Base-by-base conservation (phyloP, 2,797 vertebrate genomes). In the Phyllotis vaccarum region DNA sequence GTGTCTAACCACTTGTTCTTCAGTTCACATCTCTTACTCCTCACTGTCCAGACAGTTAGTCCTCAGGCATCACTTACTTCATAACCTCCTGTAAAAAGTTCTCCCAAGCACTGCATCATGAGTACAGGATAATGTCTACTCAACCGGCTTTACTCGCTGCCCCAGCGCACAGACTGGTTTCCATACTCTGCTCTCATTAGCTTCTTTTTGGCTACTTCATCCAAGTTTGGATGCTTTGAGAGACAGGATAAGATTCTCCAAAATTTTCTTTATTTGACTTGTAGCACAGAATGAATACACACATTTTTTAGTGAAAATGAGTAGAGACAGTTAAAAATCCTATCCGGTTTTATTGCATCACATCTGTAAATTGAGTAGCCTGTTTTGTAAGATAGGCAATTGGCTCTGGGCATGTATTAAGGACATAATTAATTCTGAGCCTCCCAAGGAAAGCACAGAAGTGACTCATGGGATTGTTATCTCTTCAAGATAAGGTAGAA, bases 371-470 rank as follows among this genome's bases (percentile, higher is more conserved):
- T 60, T n/a, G 37, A 40, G 5, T 74, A 31, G 31, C 72, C 54
- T 86, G 21, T 52, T 27, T 40, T 75, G 8, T 52, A 43, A 79
- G 31, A 91, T 0, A 80, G 91, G 58, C 3, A 1, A 31, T 79
- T 54, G 40, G 62, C 85, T 66, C 76, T 9, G 3, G 58, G 43
- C 60, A 46, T 7, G 4, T 49, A 82, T 0, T 31, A 22, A 6
- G 5, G 24, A 86, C 85, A 75, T 66, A 80, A 93, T 94, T 86
- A 92, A 95, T 87, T 94, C 82, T 90, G 46, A 96, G 40, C 0
- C 52, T 92, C 64, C 66, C 88, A 90, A 1, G 31, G 82, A 72
- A 90, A 56, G 83, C 43, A 89, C 34, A 12, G 21, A 29, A 34
- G 46, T 78, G 72, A 95, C 68, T 91, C 49, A 19, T 29, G 74